These are phyloP conservation scores for Cosmia pyralina DNA, from an alignment of 2,888 invertebrate genomes.

Conservation along the genomic window DNA sequence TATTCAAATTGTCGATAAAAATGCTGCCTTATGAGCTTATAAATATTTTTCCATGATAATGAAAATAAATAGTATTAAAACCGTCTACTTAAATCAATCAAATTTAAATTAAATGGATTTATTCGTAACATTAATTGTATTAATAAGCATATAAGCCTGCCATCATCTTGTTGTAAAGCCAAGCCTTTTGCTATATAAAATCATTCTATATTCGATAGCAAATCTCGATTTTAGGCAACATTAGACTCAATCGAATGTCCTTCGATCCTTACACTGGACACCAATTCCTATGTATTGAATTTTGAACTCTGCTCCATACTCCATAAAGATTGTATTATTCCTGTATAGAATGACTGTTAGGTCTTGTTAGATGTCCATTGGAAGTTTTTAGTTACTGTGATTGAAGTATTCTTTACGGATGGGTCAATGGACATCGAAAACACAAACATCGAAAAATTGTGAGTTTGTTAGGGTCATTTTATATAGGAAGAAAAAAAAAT, in stretches of 20 bases:
- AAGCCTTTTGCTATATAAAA: constrained; percentile 29
- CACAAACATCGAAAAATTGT: no score
- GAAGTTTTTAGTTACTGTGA: neutral
- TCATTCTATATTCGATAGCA: constrained; percentile 21
- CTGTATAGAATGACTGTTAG: constrained; percentile 20
- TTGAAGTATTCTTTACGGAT: constrained; percentile 13
- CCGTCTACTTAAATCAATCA: constrained; percentile 25
- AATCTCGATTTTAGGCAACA: constrained; percentile 56
- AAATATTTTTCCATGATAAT: constrained; percentile 43
- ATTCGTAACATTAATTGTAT: constrained; percentile 25
- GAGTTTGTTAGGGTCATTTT: neutral
- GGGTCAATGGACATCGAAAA: constrained; percentile 8
- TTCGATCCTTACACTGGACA: constrained; percentile 12
- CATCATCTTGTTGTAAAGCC: constrained; percentile 25
- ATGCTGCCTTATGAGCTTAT: constrained; percentile 56
- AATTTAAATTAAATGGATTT: constrained; percentile 25
- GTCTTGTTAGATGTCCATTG: neutral
- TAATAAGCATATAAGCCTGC: constrained; percentile 36
- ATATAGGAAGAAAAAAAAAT: neutral
- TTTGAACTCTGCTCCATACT: constrained; percentile 6
- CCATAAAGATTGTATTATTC: neutral
- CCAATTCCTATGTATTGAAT: constrained; percentile 20
- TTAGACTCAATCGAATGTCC: constrained; percentile 41
- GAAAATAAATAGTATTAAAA: constrained; percentile 42
- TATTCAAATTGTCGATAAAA: constrained; percentile 43